Evolutionary conservation across 2,113 vertebrate genomes (phyloP).

Genomic region (Platanista minor): DNA sequence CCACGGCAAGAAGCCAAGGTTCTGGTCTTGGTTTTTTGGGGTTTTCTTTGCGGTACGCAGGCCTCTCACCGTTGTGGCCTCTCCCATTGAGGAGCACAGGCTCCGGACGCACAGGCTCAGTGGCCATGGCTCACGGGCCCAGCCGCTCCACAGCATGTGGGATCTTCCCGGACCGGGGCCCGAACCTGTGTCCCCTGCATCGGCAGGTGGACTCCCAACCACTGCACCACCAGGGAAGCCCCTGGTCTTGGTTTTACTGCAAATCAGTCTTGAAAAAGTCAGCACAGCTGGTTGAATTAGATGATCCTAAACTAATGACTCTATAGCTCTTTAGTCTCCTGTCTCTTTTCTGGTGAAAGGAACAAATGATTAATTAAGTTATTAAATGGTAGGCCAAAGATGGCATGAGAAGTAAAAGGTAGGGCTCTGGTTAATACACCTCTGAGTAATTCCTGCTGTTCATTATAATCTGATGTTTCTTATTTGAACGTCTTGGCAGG

Average conservation of each 20-base stretch:
- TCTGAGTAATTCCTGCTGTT: background rate
- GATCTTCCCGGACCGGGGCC: no score
- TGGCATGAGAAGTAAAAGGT: background rate
- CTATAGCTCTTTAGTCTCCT: background rate
- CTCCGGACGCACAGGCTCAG: no score
- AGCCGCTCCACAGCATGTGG: no score
- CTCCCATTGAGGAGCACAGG: no score
- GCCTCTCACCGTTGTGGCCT: no score
- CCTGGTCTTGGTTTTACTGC: conserved; percentile 14
- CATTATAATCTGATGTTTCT: background rate
- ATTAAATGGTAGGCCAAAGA: conserved; percentile 1
- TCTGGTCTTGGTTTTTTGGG: conserved; percentile 35
- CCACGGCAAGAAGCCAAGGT: background rate
- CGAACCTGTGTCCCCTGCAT: no score
- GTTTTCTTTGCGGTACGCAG: no score
- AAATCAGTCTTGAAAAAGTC: background rate
- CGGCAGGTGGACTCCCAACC: no score
- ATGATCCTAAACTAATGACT: background rate
- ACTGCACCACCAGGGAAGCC: no score
- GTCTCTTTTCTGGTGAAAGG: background rate
- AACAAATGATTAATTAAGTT: background rate
- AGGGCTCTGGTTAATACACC: background rate
- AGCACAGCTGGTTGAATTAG: background rate
- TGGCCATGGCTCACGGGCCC: no score
- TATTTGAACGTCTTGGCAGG: background rate